These are phyloP conservation scores for Cantharis rustica DNA, from an alignment of 2,888 invertebrate genomes.

Conservation along the genomic window DNA sequence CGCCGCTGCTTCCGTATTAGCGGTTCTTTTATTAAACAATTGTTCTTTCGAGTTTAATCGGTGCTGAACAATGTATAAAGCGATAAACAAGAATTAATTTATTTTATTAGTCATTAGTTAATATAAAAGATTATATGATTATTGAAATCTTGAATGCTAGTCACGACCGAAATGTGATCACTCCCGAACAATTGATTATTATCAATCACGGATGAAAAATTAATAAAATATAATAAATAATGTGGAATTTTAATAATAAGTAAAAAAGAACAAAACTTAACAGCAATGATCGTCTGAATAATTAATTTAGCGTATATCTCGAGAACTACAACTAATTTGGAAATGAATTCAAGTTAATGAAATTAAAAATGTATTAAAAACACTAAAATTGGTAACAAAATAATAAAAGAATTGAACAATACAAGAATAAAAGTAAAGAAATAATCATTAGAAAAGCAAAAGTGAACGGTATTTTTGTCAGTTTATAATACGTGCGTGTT, in stretches of 20 bases:
- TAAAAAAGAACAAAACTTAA: neutral
- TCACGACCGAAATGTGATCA: neutral
- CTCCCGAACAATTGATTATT: neutral
- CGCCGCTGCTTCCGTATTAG: too few relatives aligned
- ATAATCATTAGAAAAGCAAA: neutral
- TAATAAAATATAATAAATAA: neutral
- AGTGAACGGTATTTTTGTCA: neutral
- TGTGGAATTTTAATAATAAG: neutral
- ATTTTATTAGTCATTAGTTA: neutral
- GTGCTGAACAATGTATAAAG: neutral
- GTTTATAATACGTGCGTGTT: neutral
- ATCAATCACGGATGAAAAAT: neutral
- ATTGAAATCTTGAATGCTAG: neutral
- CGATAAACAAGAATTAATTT: neutral
- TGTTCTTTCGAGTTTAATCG: neutral
- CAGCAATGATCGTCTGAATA: neutral
- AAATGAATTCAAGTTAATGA: neutral
- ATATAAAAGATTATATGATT: neutral
- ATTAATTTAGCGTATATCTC: neutral
- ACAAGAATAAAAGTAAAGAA: neutral
- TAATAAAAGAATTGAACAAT: neutral
- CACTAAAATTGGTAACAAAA: neutral
- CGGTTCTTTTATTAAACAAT: neutral
- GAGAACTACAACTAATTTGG: neutral
- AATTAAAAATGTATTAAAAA: neutral